Percentiles rank a stretch among this genome's conserved stretches.
phyloP scores from a whole-genome alignment of 2,888 invertebrate species.

The Campopleginae sp. region DNA sequence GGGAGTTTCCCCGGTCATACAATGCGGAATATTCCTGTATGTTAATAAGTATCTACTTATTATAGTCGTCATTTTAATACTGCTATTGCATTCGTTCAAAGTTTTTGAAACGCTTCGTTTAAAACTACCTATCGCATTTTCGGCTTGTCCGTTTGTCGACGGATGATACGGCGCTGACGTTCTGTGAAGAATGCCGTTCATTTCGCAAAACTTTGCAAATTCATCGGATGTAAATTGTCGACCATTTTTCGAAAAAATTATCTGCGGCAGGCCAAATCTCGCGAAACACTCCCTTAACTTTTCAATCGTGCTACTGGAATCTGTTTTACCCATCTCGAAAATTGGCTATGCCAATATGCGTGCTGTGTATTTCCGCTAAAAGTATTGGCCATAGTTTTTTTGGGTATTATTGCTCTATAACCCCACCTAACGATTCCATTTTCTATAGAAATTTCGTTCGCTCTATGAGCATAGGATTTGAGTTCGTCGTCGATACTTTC shows the following conservation, averaged over 20 bases:
- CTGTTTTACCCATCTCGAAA: slow-evolving; percentile 52
- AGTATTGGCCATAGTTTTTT: slow-evolving; percentile 13
- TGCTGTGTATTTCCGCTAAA: slow-evolving; percentile 54
- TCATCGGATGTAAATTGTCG: slow-evolving; percentile 55
- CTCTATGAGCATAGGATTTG: slow-evolving; percentile 34
- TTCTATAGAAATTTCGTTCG: slow-evolving; percentile 20
- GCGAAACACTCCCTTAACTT: slow-evolving; percentile 65
- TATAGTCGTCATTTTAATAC: slow-evolving; percentile 22
- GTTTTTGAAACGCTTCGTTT: slow-evolving; percentile 42
- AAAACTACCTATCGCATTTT: slow-evolving; percentile 56
- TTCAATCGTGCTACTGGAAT: slow-evolving; percentile 50
- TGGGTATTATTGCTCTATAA: slow-evolving; percentile 41
- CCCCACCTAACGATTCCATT: slow-evolving; percentile 63
- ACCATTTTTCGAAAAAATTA: slow-evolving; percentile 66
- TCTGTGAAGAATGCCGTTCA: slow-evolving; percentile 60
- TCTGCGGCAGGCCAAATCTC: slow-evolving; percentile 61
- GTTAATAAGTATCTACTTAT: slow-evolving; percentile 46
- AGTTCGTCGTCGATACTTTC: slow-evolving; percentile 7
- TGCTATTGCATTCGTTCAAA: slow-evolving; percentile 11
- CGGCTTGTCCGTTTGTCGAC: slow-evolving; percentile 60
- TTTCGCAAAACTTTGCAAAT: slow-evolving; percentile 53
- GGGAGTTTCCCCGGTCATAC: slow-evolving; percentile 52
- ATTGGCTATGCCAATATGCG: slow-evolving; percentile 60
- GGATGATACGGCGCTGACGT: slow-evolving; percentile 59
- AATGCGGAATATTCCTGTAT: slow-evolving; percentile 58